Evolutionary conservation across 2,888 invertebrate genomes (phyloP), one percentile per base, ranked within the genome.

Genomic region (Megamerina dolium): DNA sequence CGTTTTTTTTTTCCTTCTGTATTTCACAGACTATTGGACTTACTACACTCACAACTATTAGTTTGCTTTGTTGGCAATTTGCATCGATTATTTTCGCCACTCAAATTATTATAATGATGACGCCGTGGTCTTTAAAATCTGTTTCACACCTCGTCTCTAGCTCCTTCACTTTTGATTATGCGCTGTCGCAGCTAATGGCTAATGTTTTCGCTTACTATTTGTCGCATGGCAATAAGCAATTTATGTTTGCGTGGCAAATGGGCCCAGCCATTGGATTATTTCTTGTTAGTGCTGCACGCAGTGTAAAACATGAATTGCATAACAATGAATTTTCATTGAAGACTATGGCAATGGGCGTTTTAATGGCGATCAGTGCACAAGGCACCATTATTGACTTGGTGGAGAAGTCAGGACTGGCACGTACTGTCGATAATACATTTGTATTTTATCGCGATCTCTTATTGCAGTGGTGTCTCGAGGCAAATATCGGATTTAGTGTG

Each of bases 11-110:
- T n/a, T n/a, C n/a, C n/a, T n/a, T n/a, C n/a, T n/a, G n/a, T n/a
- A 30, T n/a, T 31, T 42, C 48, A 18, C 43, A 70, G 70, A 59
- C 66, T 16, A 50, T 63, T 5, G 63, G 64, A 38, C 55, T 71
- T 41, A 59, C 66, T 1, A 40, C 63, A 27, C 57, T 71, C 26
- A 70, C 69, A 32, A 63, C 69, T 5, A 56, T 64, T 26, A 62
- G 69, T 2, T 56, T 63, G 1, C 64, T 81, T 1, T 78, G 78
- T 53, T 87, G 87, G 83, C 85, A 91, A 70, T 89, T 92, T 73
- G 81, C 88, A 0, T 87, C 88, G 57, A 87, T 90, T 59, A 81
- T 88, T 43, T 79, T 89, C 55, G 74, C 84, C 4, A 87, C 87
- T 0, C 89, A 91, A 66, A 75, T 82, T 0, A 68, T 83, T 5